phyloP scores from a whole-genome alignment of 2,888 invertebrate species.

The Melanargia galathea region DNA sequence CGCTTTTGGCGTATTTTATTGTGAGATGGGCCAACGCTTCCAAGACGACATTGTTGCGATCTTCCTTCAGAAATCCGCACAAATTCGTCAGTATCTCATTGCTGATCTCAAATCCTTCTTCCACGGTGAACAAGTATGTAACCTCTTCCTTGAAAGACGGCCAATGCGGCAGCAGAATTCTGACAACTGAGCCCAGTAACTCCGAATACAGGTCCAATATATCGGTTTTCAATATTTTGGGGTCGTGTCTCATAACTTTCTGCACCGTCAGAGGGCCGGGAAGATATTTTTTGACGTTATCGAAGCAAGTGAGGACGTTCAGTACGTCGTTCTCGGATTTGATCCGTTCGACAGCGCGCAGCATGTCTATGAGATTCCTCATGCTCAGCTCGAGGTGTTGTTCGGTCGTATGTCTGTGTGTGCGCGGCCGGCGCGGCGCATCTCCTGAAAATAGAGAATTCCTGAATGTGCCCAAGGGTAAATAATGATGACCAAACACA shows the following conservation, averaged over 20 bases:
- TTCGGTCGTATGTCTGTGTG: conserved; percentile 4
- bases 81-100: conserved; percentile 74
- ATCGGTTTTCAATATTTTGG: conserved; percentile 49
- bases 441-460: conserved; percentile 66
- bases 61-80: conserved; percentile 72
- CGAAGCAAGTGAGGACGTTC: conserved; percentile 46
- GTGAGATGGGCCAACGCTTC: conserved; percentile 68
- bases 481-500: conserved; percentile 47
- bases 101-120: conserved; percentile 75
- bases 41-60: conserved; percentile 53
- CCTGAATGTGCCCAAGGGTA: conserved; percentile 79
- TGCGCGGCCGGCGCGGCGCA: conserved; percentile 16
- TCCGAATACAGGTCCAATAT: conserved; percentile 73
- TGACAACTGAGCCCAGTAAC: conserved; percentile 74
- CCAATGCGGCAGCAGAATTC: conserved; percentile 82
- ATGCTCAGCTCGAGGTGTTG: conserved; percentile 48
- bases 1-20: conserved; percentile 78
- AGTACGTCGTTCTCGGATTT: conserved; percentile 58
- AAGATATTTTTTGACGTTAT: conserved; percentile 50
- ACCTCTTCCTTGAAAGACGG: conserved; percentile 76
- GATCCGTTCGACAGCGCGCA: conserved; percentile 56
- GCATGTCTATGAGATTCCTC: conserved; percentile 54
- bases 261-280: conserved; percentile 86
- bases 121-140: conserved; percentile 74
- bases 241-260: conserved; percentile 82